Evolutionary conservation across 2,113 vertebrate genomes (phyloP), one percentile per base, ranked within the genome.

Genomic region (Cyrtonyx montezumae): DNA sequence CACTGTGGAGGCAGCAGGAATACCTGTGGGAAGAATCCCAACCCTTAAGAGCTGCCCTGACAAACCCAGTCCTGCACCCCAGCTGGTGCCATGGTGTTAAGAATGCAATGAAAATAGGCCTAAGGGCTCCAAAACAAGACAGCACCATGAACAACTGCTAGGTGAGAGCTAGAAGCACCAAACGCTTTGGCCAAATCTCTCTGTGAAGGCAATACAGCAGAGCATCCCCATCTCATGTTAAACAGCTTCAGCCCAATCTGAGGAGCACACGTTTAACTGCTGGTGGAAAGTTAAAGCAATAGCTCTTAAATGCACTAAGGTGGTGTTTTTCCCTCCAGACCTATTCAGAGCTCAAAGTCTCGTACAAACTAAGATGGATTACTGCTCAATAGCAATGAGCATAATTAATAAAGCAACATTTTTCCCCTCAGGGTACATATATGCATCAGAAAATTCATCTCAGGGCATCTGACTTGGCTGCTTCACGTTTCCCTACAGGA

Each of bases 391-490:
- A 87, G 56, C 69, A 40, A 23, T 8, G 8, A 30, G 32, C 13
- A 28, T 14, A 43, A 79, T 51, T 62, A 37, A 79, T 40, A 58
- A 73, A 80, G 10, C 45, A 65, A 75, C 28, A 4, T 2, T n/a
- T n/a, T 77, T 34, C 66, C 36, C 49, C 51, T 78, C 36, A 74
- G 68, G 76, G 36, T 23, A 51, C 3, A 25, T 3, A 15, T 2
- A 15, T 10, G 22, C 36, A 69, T 58, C 30, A 30, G 55, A 92
- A 90, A 67, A 66, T 62, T 20, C 55, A 62, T 61, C 68, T 43
- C 1, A 5, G 2, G n/a, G 59, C 10, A 59, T 40, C 28, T 0
- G 0, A 34, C 11, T 11, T 45, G 69, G 63, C 83, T 73, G 75
- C 32, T 76, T 73, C 40, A 59, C 70, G 23, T 3, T 8, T 34